Conservation (phyloP, 2,888 invertebrate genomes). For the Periphyllus acericola region DNA sequence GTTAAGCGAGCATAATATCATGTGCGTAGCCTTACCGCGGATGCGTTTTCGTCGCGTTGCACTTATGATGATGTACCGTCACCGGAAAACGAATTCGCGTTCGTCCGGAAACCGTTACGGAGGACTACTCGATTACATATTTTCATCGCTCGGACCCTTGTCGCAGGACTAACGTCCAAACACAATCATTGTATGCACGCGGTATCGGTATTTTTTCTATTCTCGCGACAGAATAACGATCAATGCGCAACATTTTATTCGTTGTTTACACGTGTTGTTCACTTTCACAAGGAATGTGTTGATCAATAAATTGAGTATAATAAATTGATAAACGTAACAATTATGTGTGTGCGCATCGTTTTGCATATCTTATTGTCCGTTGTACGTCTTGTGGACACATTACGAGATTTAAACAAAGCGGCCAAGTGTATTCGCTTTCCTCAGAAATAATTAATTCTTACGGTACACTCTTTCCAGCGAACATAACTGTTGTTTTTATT, state of each 20-base stretch:
- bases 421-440: background rate
- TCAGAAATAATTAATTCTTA: background rate
- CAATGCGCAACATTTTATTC: background rate
- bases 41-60: background rate
- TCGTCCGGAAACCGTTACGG: background rate
- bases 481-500: too few relatives aligned
- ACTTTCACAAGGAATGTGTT: background rate
- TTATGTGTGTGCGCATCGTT: background rate
- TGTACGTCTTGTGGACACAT: constrained; percentile 12
- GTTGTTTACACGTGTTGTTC: background rate
- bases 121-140: too few relatives aligned
- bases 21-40: background rate
- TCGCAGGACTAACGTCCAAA: too few relatives aligned
- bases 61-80: too few relatives aligned
- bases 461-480: background rate
- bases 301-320: background rate
- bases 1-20: too few relatives aligned
- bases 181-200: too few relatives aligned
- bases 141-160: too few relatives aligned
- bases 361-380: background rate
- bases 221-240: background rate
- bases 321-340: background rate
- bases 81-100: background rate
- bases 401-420: background rate
- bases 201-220: too few relatives aligned